Percentiles rank a stretch among this genome's conserved stretches.
These are phyloP conservation scores for Mesocricetus auratus DNA, from an alignment of 2,113 vertebrate genomes.

Conservation along the genomic window DNA sequence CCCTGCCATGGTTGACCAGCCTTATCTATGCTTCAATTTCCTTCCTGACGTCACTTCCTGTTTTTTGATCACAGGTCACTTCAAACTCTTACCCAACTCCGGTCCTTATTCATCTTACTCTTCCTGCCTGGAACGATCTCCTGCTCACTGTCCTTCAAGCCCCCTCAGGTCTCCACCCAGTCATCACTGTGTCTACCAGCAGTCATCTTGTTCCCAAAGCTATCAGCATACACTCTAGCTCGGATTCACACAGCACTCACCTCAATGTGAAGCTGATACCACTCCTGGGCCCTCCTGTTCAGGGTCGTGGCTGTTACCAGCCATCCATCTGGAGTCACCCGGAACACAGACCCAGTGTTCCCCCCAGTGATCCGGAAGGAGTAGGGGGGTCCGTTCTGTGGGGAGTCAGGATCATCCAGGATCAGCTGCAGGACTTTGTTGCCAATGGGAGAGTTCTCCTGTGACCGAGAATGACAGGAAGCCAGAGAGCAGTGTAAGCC, in stretches of 20 bases:
- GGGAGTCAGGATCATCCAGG: constrained; percentile 94
- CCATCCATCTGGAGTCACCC: constrained; percentile 93
- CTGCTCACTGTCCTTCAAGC: background rate
- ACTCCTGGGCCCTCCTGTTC: constrained; percentile 88
- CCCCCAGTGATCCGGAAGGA: constrained; percentile 94
- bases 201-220: background rate
- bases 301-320: constrained; percentile 91
- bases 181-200: background rate
- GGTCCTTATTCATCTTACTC: background rate
- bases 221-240: background rate
- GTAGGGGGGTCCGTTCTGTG: constrained; percentile 94
- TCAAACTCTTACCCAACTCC: background rate
- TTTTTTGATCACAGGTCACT: background rate
- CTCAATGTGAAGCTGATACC: constrained; percentile 95
- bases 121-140: background rate
- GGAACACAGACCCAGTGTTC: constrained; percentile 92
- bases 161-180: background rate
- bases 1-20: accelerated
- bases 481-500: constrained; percentile 15
- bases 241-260: constrained; percentile 81
- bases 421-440: constrained; percentile 93
- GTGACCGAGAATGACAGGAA: background rate
- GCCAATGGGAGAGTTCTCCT: constrained; percentile 94
- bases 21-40: background rate
- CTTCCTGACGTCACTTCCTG: background rate